These are phyloP conservation scores for Vimba vimba DNA, from an alignment of 2,113 vertebrate genomes.

Conservation along the genomic window DNA sequence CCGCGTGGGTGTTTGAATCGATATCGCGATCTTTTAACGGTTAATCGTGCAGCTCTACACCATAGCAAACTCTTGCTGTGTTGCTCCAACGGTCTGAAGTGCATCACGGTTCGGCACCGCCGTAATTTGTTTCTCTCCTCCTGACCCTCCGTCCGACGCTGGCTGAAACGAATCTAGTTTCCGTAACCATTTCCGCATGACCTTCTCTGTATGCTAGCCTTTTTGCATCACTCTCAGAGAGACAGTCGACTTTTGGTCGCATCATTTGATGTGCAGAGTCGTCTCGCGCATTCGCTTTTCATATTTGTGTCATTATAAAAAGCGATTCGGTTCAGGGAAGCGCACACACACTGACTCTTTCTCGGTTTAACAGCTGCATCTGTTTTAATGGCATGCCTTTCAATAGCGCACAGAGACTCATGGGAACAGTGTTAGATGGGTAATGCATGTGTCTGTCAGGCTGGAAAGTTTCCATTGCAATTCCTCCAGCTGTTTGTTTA, in stretches of 20 bases:
- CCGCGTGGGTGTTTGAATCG: too few relatives aligned
- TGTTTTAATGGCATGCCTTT: constrained; percentile 44
- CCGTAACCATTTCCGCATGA: constrained; percentile 35
- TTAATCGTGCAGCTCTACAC: too few relatives aligned
- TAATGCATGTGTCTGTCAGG: constrained; percentile 50
- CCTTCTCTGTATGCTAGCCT: constrained; percentile 35
- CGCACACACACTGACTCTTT: constrained; percentile 12
- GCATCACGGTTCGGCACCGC: not conserved
- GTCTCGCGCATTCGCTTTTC: not conserved
- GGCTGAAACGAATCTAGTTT: not conserved
- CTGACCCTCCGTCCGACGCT: not conserved
- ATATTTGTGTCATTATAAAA: not conserved
- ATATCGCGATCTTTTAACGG: too few relatives aligned
- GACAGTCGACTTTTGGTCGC: not conserved
- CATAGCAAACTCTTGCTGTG: too few relatives aligned
- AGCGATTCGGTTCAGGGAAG: not conserved
- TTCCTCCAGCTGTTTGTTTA: not conserved
- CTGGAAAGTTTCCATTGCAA: not conserved
- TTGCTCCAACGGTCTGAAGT: not conserved
- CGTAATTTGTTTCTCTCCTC: not conserved
- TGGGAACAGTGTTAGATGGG: not conserved
- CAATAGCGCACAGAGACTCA: not conserved
- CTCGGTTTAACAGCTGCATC: constrained; percentile 21
- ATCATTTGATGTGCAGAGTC: not conserved
- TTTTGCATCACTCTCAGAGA: not conserved